Conservation (phyloP, 2,113 vertebrate species). For the Australoheros scitulus region DNA sequence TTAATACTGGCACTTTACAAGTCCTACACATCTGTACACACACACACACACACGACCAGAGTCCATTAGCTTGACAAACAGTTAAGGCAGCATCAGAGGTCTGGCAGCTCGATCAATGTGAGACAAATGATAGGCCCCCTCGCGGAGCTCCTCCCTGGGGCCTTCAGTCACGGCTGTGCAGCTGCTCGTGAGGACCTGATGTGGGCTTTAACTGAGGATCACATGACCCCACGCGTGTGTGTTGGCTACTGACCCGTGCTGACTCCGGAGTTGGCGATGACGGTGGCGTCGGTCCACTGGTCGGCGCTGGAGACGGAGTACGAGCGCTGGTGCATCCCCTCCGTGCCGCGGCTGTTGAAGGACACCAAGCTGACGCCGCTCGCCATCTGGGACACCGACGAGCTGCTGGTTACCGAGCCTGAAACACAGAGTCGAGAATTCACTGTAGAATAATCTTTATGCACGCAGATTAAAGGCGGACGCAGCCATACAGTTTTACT, state of each 20-base stretch:
- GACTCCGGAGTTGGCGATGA: conserved; percentile 96
- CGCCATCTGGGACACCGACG: conserved; percentile 92
- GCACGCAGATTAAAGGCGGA: no score
- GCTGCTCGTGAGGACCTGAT: neutral
- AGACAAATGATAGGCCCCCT: conserved; percentile 80
- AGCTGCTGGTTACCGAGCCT: conserved; percentile 90
- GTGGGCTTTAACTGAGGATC: neutral
- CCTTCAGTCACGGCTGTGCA: neutral
- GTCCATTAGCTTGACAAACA: conserved; percentile 13
- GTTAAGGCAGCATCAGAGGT: conserved; percentile 81
- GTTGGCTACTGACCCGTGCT: conserved; percentile 85
- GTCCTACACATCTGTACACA: neutral
- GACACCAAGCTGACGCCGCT: conserved; percentile 91
- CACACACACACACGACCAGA: conserved; percentile 18
- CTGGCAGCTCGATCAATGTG: conserved; percentile 85
- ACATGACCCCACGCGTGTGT: neutral
- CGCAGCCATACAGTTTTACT: no score
- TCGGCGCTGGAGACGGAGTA: conserved; percentile 98
- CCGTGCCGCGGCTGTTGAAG: conserved; percentile 87
- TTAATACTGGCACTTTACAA: conserved; percentile 10
- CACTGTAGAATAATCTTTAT: neutral
- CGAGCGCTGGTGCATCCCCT: conserved; percentile 96
- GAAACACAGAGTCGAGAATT: conserved; percentile 10
- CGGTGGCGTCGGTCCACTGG: conserved; percentile 96
- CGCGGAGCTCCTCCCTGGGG: conserved; percentile 47